Evolutionary conservation across 2,888 invertebrate species (phyloP), one percentile per base, ranked within the genome.

Genomic region (Sinhomidia bicolor): DNA sequence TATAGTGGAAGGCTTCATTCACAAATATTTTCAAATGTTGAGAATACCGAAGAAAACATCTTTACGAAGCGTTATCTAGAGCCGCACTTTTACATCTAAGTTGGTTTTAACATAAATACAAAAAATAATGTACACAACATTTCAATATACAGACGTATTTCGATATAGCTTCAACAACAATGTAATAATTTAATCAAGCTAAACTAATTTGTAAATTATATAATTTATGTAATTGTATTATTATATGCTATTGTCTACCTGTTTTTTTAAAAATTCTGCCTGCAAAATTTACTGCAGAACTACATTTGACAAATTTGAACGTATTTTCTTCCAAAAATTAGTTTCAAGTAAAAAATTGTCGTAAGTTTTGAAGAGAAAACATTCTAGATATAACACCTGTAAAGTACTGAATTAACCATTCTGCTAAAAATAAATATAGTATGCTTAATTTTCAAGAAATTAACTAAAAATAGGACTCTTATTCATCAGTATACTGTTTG

Each of bases 1-100:
- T 74, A 32, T 51, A 32, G 80, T 80, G 80, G 80, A 80, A 80
- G 80, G 80, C 80, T 80, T 80, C 41, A 54, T 29, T 51, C 51
- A 51, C 51, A 29, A 54, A 76, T 76, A 29, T 76, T 76, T 51
- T 26, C 29, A 51, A 9, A 51, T 20, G 23, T 26, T 51, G 51
- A 79, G 17, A 74, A 79, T 36, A 36, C 71, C 17, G 9, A 71
- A 23, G n/a, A n/a, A n/a, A 29, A 65, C 65, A 79, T 79, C 57
- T 57, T n/a, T 32, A 57, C n/a, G 17, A 57, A 79, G 36, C 57
- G 36, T 57, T 36, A 1, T 23, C 23, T 26, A 78, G 29, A 54
- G 29, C 29, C 78, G 9, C 78, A 54, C 20, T 36, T 9, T 41
- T 10, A 10, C n/a, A n/a, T n/a, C n/a, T n/a, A n/a, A n/a, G n/a